Evolutionary conservation across 2,888 invertebrate species (phyloP), one percentile per base, ranked within the genome.

Genomic region (Thereva unica): DNA sequence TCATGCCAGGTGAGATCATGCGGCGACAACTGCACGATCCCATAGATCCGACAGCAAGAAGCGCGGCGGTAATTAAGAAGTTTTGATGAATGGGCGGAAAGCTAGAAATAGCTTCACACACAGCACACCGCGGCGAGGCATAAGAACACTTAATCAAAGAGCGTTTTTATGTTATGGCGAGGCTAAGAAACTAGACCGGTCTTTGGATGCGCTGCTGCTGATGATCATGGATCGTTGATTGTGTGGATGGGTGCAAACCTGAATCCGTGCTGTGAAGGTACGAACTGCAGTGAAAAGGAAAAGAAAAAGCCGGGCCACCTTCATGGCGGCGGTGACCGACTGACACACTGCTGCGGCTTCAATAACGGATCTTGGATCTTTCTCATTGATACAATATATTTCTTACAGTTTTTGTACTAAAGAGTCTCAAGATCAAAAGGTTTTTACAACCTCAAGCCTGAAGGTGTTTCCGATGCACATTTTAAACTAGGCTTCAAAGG

Each of bases 331-430:
- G 10, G 38, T 69, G 67, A 69, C 69, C 69, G 69, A 69, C 69
- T 69, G 69, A 69, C 69, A 69, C 57, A 69, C 67, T 69, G 64
- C 67, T 69, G 64, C 10, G 49, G 34, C 44, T 64, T 59, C 47
- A 53, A 44, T 69, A 67, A 66, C 69, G 69, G 69, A 69, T 67
- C 53, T 64, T 38, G 47, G 53, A 50, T 23, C 45, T 66, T 49
- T 40, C 49, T 23, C 23, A 23, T 61, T 50, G n/a, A 40, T 7
- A 8, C 50, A 40, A 50, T 23, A 53, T 53, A 34, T 10, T 38
- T 40, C n/a, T 5, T 37, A 8, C 35, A 23, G 12, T 6, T 12
- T 9, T 38, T n/a, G 61, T 61, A 50, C 40, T 9, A 12, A 34
- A 4, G 50, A 61, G 50, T 50, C 41, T 41, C 49, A 8, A 53